Evolutionary conservation across 2,888 invertebrate genomes (phyloP), one percentile per base, ranked within the genome.

Genomic region (Parnassius orleans): DNA sequence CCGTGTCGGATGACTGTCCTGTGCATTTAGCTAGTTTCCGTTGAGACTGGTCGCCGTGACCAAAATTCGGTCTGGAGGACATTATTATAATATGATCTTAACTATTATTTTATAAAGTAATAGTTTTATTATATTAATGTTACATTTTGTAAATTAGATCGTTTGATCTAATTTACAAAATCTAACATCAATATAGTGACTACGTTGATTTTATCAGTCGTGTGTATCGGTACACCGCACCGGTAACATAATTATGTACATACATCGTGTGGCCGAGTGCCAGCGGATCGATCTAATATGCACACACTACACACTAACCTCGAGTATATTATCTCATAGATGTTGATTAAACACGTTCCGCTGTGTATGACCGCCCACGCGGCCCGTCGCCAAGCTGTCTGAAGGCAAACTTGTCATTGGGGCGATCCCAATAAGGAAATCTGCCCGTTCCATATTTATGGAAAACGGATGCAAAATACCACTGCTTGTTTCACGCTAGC

Each of bases 351-450:
- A 50, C 54, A 52, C 57, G 59, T 53, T 51, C 19, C 15, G 59
- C 57, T 56, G 59, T 63, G 58, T 48, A 14, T 48, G 54, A 61
- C 57, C 68, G 67, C 72, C 72, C 68, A 69, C 70, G 69, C 67
- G 67, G 62, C 64, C 61, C 64, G 80, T 69, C 86, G 86, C 87
- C 87, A 78, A 67, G 79, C 84, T 67, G 87, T 87, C 88, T 88
- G 82, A 83, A 84, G 81, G 82, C 73, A 73, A 82, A 81, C 81
- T 71, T 76, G 79, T 80, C 72, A 47, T 43, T 47, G 15, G 11
- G n/a, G 60, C 63, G 63, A 66, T 70, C 72, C 73, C 68, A 72
- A 72, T 72, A 72, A 68, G 70, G 71, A 72, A 66, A 70, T 66
- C 63, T 69, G 68, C 73, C 72, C 76, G 68, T 73, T 58, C 66